phyloP scores from a whole-genome alignment of 2,888 invertebrate species.

The Ctenicera cuprea region DNA sequence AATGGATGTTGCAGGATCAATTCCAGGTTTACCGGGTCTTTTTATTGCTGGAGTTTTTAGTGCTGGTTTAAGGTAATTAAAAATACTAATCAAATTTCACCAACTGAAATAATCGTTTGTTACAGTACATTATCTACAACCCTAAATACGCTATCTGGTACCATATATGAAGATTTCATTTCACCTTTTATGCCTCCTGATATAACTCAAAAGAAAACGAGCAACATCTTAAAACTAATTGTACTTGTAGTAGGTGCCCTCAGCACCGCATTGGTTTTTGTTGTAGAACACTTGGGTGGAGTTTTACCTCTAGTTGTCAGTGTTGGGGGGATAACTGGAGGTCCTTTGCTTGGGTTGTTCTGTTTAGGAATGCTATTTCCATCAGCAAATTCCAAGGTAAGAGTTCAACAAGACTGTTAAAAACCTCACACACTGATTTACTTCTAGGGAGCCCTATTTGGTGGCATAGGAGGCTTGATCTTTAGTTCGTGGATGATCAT shows the following conservation, averaged over 20 bases:
- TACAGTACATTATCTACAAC: conserved; percentile 79
- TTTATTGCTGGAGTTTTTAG: conserved; percentile 86
- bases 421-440: no score
- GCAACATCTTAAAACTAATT: conserved; percentile 76
- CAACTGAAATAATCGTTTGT: no score
- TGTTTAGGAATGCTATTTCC: conserved; percentile 80
- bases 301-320: conserved; percentile 79
- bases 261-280: conserved; percentile 83
- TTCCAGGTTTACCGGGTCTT: conserved; percentile 85
- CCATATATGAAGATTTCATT: conserved; percentile 80
- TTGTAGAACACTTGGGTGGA: conserved; percentile 79
- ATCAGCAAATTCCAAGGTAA: conserved; percentile 76
- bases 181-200: conserved; percentile 74
- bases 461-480: conserved; percentile 51
- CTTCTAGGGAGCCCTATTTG: conserved; percentile 55
- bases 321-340: conserved; percentile 78
- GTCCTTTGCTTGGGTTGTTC: conserved; percentile 80
- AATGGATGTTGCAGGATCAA: conserved; percentile 79
- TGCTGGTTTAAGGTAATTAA: conserved; percentile 78
- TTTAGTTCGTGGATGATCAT: conserved; percentile 52
- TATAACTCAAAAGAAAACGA: conserved; percentile 74
- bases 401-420: no score
- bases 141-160: conserved; percentile 79
- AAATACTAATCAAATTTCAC: background rate
- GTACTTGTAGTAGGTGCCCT: conserved; percentile 76